Evolutionary conservation across 2,888 invertebrate species (phyloP).

Genomic region (Cremastinae sp.): DNA sequence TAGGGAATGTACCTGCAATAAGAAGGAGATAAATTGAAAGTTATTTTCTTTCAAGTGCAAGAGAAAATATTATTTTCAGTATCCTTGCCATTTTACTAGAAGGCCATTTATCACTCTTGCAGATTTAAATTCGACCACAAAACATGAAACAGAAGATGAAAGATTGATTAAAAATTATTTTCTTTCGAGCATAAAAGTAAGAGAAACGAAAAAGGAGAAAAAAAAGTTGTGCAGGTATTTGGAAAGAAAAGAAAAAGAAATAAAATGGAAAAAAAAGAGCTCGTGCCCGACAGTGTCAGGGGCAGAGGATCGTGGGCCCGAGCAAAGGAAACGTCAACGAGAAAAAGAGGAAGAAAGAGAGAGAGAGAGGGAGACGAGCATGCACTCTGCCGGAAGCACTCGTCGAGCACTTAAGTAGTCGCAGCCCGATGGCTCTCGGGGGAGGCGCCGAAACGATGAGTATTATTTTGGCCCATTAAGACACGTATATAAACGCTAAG

Average conservation of each 20-base stretch:
- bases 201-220: constrained; percentile 8
- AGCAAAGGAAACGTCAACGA: constrained; percentile 10
- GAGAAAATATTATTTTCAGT: too few relatives aligned
- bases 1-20: too few relatives aligned
- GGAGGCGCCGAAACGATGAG: constrained; percentile 59
- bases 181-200: too few relatives aligned
- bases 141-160: too few relatives aligned
- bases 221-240: too few relatives aligned
- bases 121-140: too few relatives aligned
- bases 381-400: constrained; percentile 67
- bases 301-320: constrained; percentile 6
- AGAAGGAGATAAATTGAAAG: too few relatives aligned
- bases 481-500: not conserved
- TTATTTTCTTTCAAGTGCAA: too few relatives aligned
- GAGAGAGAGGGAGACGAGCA: constrained; percentile 63
- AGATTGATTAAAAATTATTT: too few relatives aligned
- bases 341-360: constrained; percentile 3
- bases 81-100: too few relatives aligned
- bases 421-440: constrained; percentile 44
- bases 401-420: constrained; percentile 66
- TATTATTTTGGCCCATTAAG: constrained; percentile 60
- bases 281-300: constrained; percentile 58
- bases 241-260: not conserved
- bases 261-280: constrained; percentile 38
- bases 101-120: too few relatives aligned